Evolutionary conservation across 2,797 vertebrate species (phyloP).

Genomic region (Argyrosomus regius): DNA sequence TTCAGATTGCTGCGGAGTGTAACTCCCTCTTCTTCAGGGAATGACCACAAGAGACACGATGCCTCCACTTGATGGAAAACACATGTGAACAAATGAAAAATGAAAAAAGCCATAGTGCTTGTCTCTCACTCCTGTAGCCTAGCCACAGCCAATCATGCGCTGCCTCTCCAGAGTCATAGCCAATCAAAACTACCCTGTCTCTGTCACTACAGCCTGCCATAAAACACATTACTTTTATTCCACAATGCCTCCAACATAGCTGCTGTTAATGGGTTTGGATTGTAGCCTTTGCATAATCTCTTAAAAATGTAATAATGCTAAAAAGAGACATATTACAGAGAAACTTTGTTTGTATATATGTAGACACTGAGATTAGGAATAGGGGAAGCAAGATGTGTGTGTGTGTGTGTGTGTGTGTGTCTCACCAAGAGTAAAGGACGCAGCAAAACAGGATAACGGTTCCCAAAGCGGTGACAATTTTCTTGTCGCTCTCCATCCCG

Average conservation of each 20-base stretch:
- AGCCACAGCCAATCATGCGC: slow-evolving; percentile 60
- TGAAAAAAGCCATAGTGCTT: slow-evolving; percentile 35
- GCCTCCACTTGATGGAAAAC: slow-evolving; percentile 78
- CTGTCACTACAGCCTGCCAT: slow-evolving; percentile 40
- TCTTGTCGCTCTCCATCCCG: slow-evolving; percentile 88
- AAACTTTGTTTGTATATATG: background rate
- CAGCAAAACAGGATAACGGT: slow-evolving; percentile 91
- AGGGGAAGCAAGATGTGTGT: background rate
- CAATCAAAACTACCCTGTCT: slow-evolving; percentile 61
- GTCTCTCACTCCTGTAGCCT: slow-evolving; percentile 29
- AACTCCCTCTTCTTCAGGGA: slow-evolving; percentile 53
- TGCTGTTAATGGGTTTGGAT: slow-evolving; percentile 19
- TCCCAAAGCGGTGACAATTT: slow-evolving; percentile 90
- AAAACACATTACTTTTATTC: slow-evolving; percentile 30
- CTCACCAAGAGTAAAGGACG: slow-evolving; percentile 97
- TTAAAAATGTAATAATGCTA: background rate
- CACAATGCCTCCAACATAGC: slow-evolving; percentile 15
- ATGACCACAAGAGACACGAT: slow-evolving; percentile 72
- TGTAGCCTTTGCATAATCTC: background rate
- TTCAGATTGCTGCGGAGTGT: slow-evolving; percentile 51
- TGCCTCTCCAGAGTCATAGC: slow-evolving; percentile 47
- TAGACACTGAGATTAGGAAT: background rate
- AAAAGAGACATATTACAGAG: background rate
- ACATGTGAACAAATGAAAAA: slow-evolving; percentile 71
- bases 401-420: background rate